Evolutionary conservation across 2,113 vertebrate species (phyloP), one percentile per base, ranked within the genome.

Genomic region (Strigops habroptila): DNA sequence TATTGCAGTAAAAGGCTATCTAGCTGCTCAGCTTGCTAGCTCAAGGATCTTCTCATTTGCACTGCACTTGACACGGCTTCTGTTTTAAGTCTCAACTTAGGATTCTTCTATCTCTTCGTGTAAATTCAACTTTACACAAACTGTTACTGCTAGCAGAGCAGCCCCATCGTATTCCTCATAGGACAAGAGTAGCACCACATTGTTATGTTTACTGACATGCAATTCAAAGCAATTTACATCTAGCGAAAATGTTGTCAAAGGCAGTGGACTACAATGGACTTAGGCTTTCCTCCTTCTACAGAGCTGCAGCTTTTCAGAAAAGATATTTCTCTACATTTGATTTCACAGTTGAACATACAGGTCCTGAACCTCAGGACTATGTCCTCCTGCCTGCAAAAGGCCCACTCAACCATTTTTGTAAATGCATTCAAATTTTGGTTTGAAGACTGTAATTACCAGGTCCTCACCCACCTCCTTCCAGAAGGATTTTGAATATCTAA

Each of bases 201-300:
- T 52, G 15, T 52, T 62, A 21, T 1, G 6, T 46, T 81, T 46
- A 78, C 28, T 14, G 22, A 62, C 14, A 44, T 4, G 10, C 18
- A 75, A 37, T 33, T 87, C 84, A 91, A 84, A 78, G 69, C n/a
- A 70, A n/a, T 21, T 82, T 37, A 43, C 3, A 65, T 18, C 17
- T 18, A 67, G 17, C 14, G 55, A 83, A 83, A n/a, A 73, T 12
- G 7, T 9, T 46, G 55, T 33, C 46, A 41, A 43, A 75, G 37
- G 14, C n/a, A 84, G 25, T 0, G 0, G 80, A 65, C n/a, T 57
- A 70, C 0, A 0, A 11, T 41, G 60, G 51, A 78, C 60, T 30
- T 27, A 3, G 5, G 9, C 17, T 28, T 28, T 23, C 28, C 12
- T 75, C 12, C 67, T 52, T 18, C 64, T 33, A 57, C 7, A 77